Conservation (phyloP, 2,888 invertebrate species). For the Piscicola geometra region DNA sequence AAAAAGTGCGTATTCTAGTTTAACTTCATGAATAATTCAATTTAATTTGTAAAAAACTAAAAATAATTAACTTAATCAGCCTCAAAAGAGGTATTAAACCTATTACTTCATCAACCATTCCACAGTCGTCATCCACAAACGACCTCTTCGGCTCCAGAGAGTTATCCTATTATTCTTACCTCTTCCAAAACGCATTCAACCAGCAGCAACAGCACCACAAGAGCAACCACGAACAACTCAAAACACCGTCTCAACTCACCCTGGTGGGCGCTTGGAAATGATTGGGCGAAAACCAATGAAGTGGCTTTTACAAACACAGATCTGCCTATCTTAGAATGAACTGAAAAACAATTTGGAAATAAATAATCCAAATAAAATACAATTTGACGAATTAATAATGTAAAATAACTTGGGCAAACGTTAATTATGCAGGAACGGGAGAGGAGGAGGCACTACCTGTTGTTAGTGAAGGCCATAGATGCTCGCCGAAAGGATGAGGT, state of each 20-base stretch:
- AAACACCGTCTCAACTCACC: not conserved
- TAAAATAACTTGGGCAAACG: too few relatives aligned
- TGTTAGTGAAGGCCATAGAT: conserved; percentile 80
- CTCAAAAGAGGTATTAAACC: too few relatives aligned
- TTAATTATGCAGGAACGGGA: conserved; percentile 50
- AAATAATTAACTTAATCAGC: too few relatives aligned
- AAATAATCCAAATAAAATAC: too few relatives aligned
- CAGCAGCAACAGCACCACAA: conserved; percentile 82
- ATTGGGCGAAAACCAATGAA: too few relatives aligned
- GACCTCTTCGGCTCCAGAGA: conserved; percentile 30
- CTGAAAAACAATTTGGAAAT: too few relatives aligned
- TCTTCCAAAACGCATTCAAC: conserved; percentile 57
- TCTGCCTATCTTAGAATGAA: too few relatives aligned
- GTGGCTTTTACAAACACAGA: too few relatives aligned
- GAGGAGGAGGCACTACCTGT: conserved; percentile 70
- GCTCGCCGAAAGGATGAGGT: conserved; percentile 78
- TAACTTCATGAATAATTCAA: too few relatives aligned
- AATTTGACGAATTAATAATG: too few relatives aligned
- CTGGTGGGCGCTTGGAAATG: not conserved
- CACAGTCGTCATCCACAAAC: not conserved
- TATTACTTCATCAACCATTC: too few relatives aligned
- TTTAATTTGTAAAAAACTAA: too few relatives aligned
- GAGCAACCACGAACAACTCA: conserved; percentile 55
- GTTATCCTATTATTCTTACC: conserved; percentile 40
- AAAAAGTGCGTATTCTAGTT: not conserved